phyloP scores from a whole-genome alignment of 2,888 invertebrate species.

The Drosophila borborema region DNA sequence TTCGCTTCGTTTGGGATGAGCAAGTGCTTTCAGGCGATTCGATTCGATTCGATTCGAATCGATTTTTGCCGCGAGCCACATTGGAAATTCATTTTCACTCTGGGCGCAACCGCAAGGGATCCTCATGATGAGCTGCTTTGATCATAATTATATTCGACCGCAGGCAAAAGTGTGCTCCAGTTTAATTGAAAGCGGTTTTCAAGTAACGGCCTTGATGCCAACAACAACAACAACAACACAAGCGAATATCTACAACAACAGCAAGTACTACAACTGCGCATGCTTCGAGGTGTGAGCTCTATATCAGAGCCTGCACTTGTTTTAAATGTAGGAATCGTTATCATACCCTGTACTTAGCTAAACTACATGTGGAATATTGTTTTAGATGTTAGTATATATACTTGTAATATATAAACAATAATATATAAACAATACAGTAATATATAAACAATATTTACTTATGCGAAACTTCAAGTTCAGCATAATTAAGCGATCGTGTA shows the following conservation, averaged over 20 bases:
- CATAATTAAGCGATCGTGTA: not conserved
- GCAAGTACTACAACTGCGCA: conserved; percentile 33
- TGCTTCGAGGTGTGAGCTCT: conserved; percentile 53
- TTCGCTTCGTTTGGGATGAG: conserved; percentile 40
- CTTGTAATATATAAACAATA: not conserved
- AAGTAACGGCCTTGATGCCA: conserved; percentile 66
- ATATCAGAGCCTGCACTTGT: conserved; percentile 36
- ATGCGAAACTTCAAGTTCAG: not conserved
- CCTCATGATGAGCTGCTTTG: conserved; percentile 35
- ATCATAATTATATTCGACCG: conserved; percentile 61
- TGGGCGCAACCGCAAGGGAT: conserved; percentile 67
- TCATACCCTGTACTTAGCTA: conserved; percentile 1
- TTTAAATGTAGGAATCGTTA: conserved; percentile 25
- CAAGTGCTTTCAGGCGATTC: conserved; percentile 31
- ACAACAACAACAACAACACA: conserved; percentile 28
- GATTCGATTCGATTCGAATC: conserved; percentile 24
- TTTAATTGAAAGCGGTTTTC: conserved; percentile 83
- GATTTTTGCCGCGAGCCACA: conserved; percentile 50
- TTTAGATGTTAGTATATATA: not conserved
- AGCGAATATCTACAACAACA: not conserved
- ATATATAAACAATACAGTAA: no score
- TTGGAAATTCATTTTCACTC: conserved; percentile 80
- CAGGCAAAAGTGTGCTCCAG: conserved; percentile 83
- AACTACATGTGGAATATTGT: not conserved
- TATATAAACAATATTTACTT: not conserved